Percentiles rank a stretch among this genome's conserved stretches.
Conservation (phyloP, 2,797 vertebrate species). For the Clarias laeviceps region DNA sequence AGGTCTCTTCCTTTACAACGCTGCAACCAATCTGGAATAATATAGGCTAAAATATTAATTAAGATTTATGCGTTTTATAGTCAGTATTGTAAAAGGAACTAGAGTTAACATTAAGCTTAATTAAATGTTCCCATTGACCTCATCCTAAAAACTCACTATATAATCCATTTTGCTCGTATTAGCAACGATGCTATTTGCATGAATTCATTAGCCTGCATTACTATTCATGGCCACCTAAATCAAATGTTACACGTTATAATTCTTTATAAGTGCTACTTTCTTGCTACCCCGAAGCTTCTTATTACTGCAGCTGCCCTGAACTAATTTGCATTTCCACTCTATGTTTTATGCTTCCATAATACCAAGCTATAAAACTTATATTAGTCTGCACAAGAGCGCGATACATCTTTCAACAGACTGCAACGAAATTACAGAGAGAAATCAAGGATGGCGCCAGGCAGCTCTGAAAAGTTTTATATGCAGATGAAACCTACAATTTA, state of each 20-base stretch:
- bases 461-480: conserved; percentile 26
- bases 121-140: conserved; percentile 30
- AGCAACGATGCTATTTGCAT: neutral
- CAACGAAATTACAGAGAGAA: conserved; percentile 42
- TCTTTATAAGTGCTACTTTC: conserved; percentile 18
- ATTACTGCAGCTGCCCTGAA: conserved; percentile 25
- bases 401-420: conserved; percentile 40
- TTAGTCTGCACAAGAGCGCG: conserved; percentile 19
- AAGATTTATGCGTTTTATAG: conserved; percentile 12
- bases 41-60: conserved; percentile 1
- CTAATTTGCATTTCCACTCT: conserved; percentile 39
- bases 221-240: conserved; percentile 32
- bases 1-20: neutral
- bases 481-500: conserved; percentile 50
- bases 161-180: conserved; percentile 24
- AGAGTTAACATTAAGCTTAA: conserved; percentile 27
- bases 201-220: conserved; percentile 18
- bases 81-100: conserved; percentile 13
- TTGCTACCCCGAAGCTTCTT: conserved; percentile 33
- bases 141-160: conserved; percentile 22
- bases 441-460: conserved; percentile 31
- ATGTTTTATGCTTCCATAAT: conserved; percentile 36
- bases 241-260: conserved; percentile 31
- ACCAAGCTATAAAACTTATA: conserved; percentile 39
- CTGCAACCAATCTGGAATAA: neutral